Base-by-base conservation (phyloP, 2,888 invertebrate species). In the Formica aserva region DNA sequence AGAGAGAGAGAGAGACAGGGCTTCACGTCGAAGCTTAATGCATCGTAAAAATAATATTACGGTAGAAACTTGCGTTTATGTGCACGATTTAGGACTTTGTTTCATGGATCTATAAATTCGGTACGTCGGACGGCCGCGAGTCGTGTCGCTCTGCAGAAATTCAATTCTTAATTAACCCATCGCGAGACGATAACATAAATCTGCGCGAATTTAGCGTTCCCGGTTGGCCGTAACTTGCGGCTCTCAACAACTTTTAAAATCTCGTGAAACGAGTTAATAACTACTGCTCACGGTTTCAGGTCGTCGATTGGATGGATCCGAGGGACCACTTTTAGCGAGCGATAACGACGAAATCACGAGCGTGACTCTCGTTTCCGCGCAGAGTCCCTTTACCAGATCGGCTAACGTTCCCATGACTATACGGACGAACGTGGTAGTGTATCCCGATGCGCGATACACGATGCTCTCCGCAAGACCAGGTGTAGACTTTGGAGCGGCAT, bases 401-500 rank as follows among this genome's bases (percentile, higher is more conserved):
- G 57, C 57, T 67, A 52, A 60, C 78, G 76, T 84, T 90, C 87
- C 86, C 90, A 87, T 88, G 86, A 74, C 66, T 83, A 77, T 82
- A 82, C 72, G 77, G 29, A 85, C 78, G 85, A 87, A 80, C 86
- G 86, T 85, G 83, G 85, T 87, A 84, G 89, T 80, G 85, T 72
- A 72, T 78, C 74, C 45, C 77, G 66, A 52, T n/a, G 48, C 18
- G 82, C 83, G 87, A 83, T 82, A 84, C 60, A n/a, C 60, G 63
- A 65, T 62, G 83, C 83, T 82, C 83, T 22, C 67, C 85, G 89
- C 90, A 84, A 90, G 88, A 91, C 91, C 91, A 91, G 91, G 91
- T 91, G 82, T 89, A 92, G 32, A 92, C 89, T 89, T 91, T 85
- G 90, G 82, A 91, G 89, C 91, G 85, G 90, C 93, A 93, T 93